These are phyloP conservation scores for Coptodon bakossiorum DNA, from an alignment of 2,113 vertebrate species.

Conservation along the genomic window DNA sequence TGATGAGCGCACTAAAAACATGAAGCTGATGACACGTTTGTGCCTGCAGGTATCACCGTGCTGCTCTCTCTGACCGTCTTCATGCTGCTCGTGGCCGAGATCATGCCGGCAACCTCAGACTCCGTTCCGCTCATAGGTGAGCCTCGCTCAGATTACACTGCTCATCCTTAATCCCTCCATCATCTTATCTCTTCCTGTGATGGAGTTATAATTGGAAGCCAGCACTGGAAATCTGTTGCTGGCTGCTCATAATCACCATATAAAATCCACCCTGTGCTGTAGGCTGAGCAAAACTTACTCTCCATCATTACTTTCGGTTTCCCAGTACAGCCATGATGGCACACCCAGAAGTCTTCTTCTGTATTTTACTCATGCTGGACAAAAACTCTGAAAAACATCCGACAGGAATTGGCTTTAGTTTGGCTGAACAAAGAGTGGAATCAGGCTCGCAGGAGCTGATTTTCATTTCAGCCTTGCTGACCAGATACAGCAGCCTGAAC, in stretches of 20 bases:
- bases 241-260: neutral
- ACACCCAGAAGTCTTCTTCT: neutral
- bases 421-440: neutral
- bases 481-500: too few species aligned
- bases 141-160: neutral
- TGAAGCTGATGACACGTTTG: neutral
- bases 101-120: conserved; percentile 50
- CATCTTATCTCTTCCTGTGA: neutral
- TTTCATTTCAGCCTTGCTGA: too few species aligned
- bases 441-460: neutral
- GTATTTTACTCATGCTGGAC: neutral
- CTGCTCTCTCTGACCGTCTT: conserved; percentile 52
- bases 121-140: conserved; percentile 54
- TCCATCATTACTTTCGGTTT: neutral
- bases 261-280: neutral
- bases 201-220: neutral
- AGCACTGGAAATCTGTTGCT: neutral
- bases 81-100: conserved; percentile 55
- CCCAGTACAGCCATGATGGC: neutral
- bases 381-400: neutral
- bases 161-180: neutral
- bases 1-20: neutral
- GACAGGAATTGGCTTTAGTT: neutral
- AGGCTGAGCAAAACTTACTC: neutral
- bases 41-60: conserved; percentile 41